A percentile compares a stretch with the other conserved stretches of the same genome.
phyloP scores from a whole-genome alignment of 2,797 vertebrate genomes.

The Oceanodroma leucorhoa region DNA sequence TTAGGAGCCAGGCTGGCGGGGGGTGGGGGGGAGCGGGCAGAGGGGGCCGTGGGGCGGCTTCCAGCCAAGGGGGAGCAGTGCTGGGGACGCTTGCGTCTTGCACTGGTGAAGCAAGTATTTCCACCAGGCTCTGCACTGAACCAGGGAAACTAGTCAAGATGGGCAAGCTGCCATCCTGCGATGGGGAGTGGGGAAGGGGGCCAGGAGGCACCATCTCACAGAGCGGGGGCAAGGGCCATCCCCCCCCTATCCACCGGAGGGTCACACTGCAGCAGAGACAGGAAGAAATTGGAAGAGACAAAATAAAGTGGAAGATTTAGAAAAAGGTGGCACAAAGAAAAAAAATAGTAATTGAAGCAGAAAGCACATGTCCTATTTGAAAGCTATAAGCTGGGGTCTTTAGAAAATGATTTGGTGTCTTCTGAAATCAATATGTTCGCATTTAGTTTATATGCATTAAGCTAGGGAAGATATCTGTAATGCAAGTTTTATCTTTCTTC shows the following conservation, averaged over 20 bases:
- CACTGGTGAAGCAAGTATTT: not conserved
- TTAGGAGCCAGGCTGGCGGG: not conserved
- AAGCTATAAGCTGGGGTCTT: not conserved
- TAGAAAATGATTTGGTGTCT: not conserved
- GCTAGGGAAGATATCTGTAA: not conserved
- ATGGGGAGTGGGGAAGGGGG: not conserved
- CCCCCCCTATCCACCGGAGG: rapidly evolving
- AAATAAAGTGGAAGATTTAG: not conserved
- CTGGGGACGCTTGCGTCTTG: not conserved
- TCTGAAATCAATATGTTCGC: slow-evolving; percentile 8
- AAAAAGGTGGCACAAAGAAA: not conserved
- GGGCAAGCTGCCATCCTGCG: not conserved
- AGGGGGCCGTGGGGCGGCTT: not conserved
- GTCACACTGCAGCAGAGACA: not conserved
- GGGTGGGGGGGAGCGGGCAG: rapidly evolving
- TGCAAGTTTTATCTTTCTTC: not conserved
- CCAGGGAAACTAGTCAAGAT: not conserved
- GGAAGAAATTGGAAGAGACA: not conserved
- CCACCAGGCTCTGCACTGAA: not conserved
- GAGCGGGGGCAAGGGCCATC: not conserved
- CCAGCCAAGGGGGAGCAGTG: not conserved
- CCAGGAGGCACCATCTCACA: not conserved
- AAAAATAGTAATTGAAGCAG: not conserved
- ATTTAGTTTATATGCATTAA: slow-evolving; percentile 7
- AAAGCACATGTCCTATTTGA: not conserved